Base-by-base conservation (phyloP, 2,888 invertebrate species). In the Plagodis dolabraria region DNA sequence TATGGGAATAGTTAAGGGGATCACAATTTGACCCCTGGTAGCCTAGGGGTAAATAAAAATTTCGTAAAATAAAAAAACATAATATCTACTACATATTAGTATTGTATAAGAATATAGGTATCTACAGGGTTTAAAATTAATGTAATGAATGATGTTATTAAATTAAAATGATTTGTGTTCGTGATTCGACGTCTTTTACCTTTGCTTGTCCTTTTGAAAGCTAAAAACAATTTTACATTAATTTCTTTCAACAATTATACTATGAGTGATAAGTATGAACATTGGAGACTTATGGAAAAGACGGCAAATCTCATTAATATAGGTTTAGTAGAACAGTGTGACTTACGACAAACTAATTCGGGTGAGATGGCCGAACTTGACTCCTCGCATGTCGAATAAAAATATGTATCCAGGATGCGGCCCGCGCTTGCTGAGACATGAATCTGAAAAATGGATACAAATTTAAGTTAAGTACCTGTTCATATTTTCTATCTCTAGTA, bases 381-480 rank as follows among this genome's bases (percentile, higher is more conserved):
- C 95, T 0, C 95, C 95, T 43, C 86, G 85, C 94, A 96, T 95
- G 76, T 96, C 96, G 65, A 96, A 95, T 0, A 96, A 86, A 74
- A 96, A 94, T 34, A 96, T 88, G 63, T 94, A 92, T 0, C 96
- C 96, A 0, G 93, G 93, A 8, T 93, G 93, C 5, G 95, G 94
- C 2, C 95, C 95, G 5, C 94, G 83, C 52, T 91, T 89, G 69
- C 89, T 86, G 0, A 95, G 79, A 57, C 93, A 94, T 11, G 93
- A 90, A 75, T 95, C 95, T 93, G 85, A 22, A 86, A 87, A 60
- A 6, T 55, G 12, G 54, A 57, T 60, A 52, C 66, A 69, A 44
- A 9, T 53, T 59, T 46, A 22, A 49, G 52, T 63, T 57, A 58
- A 58, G 53, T 55, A 53, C 22, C 7, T 36, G 47, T 54, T 5